Percentiles rank a stretch among this genome's conserved stretches.
Conservation (phyloP, 2,888 invertebrate species). For the Rhagophthalmus giganteus region DNA sequence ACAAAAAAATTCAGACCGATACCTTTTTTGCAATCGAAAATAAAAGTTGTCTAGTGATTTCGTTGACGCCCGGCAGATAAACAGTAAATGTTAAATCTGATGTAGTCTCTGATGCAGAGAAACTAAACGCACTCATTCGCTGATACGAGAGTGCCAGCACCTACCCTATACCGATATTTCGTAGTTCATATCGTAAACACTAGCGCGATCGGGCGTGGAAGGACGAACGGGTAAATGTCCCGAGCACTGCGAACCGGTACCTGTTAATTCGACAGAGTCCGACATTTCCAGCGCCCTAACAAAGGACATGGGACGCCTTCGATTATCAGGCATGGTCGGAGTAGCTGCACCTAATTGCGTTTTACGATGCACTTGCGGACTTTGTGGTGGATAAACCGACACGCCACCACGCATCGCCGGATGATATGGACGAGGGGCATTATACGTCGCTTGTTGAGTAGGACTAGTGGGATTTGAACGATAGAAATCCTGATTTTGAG, state of each 20-base stretch:
- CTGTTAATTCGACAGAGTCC: slow-evolving; percentile 81
- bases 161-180: slow-evolving; percentile 88
- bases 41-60: too few relatives aligned
- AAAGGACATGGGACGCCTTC: slow-evolving; percentile 81
- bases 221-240: slow-evolving; percentile 49
- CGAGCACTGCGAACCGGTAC: slow-evolving; percentile 51
- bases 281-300: slow-evolving; percentile 88
- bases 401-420: slow-evolving; percentile 69
- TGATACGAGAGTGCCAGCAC: slow-evolving; percentile 52
- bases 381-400: slow-evolving; percentile 65
- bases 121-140: slow-evolving; percentile 31
- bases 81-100: slow-evolving; percentile 30
- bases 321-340: slow-evolving; percentile 40
- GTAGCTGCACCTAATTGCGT: slow-evolving; percentile 45
- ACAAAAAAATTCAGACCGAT: too few relatives aligned
- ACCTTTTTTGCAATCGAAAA: too few relatives aligned
- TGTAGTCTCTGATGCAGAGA: slow-evolving; percentile 41
- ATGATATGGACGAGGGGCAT: slow-evolving; percentile 60
- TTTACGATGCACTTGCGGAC: slow-evolving; percentile 62
- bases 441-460: slow-evolving; percentile 57
- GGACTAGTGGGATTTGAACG: slow-evolving; percentile 77
- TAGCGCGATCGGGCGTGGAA: slow-evolving; percentile 79
- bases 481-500: slow-evolving; percentile 45
- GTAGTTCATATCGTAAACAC: slow-evolving; percentile 93
- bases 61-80: too few relatives aligned